Base-by-base conservation (phyloP, 1,140 invertebrate species). In the Pseudomyrmex sp. region DNA sequence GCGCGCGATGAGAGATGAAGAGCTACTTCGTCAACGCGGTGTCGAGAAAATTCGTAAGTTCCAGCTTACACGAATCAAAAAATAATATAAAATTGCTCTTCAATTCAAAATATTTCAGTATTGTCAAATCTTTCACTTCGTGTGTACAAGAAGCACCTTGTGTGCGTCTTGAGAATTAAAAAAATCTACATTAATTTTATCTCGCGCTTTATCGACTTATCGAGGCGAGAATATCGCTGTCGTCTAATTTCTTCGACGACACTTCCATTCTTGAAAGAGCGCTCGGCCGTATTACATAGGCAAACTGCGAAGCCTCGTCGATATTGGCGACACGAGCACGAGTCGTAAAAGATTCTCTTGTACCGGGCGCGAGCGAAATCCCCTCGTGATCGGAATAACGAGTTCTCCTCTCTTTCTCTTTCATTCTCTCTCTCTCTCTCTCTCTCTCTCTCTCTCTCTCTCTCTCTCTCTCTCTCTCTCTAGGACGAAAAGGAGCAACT, bases 381-480 rank as follows among this genome's bases (percentile, higher is more conserved):
- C 88, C 85, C 86, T 79, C 88, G 86, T 88, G 88, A 89, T 89
- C 88, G 84, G 87, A 89, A 89, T 89, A 87, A 89, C 88, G 76
- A 89, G 85, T 62, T 83, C 62, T 65, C 58, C 46, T 73, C 70
- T 74, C 61, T 35, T 35, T 35, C 5, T 35, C 4, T 35, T 35
- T 35, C 35, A 35, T 35, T 35, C 35, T 35, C 5, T 35, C 35
- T 35, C 35, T 35, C 35, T 35, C 35, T 1, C 35, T 35, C 7
- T 35, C 0, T 35, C 35, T 35, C 35, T 2, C 35, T 7, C 35
- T n/a, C n/a, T n/a, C 46, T 73, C 70, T 74, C 61, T 35, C 5
- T 35, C 5, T 35, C 4, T 35, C 5, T 35, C 35, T 35, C 35
- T 35, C 5, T 35, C 35, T 35, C 35, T 35, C 35, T 35, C 35